Evolutionary conservation across 2,888 invertebrate genomes (phyloP).

Genomic region (Polydesmus complanatus): DNA sequence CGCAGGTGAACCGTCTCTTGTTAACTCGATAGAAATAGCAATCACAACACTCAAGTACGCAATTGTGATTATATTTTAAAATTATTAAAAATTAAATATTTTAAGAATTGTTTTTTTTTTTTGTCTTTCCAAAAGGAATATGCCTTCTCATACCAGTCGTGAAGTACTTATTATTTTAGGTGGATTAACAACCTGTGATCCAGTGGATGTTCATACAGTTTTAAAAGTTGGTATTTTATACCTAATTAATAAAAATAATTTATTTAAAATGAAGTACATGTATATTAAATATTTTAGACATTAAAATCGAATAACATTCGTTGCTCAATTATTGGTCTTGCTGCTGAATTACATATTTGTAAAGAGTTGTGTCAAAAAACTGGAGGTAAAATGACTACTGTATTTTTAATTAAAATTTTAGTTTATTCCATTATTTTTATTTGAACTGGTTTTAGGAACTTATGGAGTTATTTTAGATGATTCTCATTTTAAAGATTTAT

Average conservation of each 20-base stretch:
- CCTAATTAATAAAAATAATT: not conserved
- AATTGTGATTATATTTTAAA: not conserved
- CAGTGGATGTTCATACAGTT: slow-evolving; percentile 74
- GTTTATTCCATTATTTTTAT: not conserved
- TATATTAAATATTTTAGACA: slow-evolving; percentile 35
- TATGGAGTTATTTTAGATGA: slow-evolving; percentile 79
- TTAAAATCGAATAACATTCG: slow-evolving; percentile 68
- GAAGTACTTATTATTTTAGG: slow-evolving; percentile 86
- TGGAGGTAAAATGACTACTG: slow-evolving; percentile 10
- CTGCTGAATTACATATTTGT: slow-evolving; percentile 88
- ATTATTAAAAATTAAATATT: not conserved
- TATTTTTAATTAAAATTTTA: not conserved
- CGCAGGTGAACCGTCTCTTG: slow-evolving; percentile 86
- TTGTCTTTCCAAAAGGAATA: too few relatives aligned
- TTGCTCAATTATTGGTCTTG: slow-evolving; percentile 86
- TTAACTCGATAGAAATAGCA: slow-evolving; percentile 86
- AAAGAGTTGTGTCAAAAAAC: slow-evolving; percentile 72
- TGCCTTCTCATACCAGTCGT: slow-evolving; percentile 88
- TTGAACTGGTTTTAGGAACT: slow-evolving; percentile 40
- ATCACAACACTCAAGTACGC: slow-evolving; percentile 54
- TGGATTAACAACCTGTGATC: slow-evolving; percentile 93
- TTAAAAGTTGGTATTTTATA: slow-evolving; percentile 45
- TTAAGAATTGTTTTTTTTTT: too few relatives aligned
- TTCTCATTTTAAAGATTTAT: slow-evolving; percentile 46
- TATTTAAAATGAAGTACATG: not conserved